Evolutionary conservation across 2,888 invertebrate species (phyloP).

Genomic region (Sussaba pulchella): DNA sequence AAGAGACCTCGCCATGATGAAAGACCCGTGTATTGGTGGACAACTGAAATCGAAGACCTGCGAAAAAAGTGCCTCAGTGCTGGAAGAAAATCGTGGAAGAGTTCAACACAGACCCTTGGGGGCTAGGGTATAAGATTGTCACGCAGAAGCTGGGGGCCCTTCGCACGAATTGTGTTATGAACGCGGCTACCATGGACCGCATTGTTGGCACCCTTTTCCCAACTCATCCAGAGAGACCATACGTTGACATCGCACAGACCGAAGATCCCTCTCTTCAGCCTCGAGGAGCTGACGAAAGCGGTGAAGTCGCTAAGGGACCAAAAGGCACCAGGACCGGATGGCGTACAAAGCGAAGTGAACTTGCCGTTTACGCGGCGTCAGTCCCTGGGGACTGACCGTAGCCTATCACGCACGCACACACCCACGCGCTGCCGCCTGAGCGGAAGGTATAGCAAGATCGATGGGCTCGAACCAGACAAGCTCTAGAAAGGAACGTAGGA

Average conservation of each 20-base stretch:
- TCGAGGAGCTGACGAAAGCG: slow-evolving; percentile 23
- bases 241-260: neutral
- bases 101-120: slow-evolving; percentile 66
- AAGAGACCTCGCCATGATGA: too few species aligned
- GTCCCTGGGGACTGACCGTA: too few species aligned
- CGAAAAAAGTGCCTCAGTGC: too few species aligned
- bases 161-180: neutral
- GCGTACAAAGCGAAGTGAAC: neutral
- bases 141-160: slow-evolving; percentile 30
- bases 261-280: slow-evolving; percentile 6
- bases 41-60: too few species aligned
- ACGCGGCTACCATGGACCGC: neutral
- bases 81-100: slow-evolving; percentile 5
- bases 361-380: too few species aligned
- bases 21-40: too few species aligned
- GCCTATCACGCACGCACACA: too few species aligned
- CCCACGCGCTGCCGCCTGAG: too few species aligned
- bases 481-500: neutral
- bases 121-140: slow-evolving; percentile 68
- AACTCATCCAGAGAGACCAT: slow-evolving; percentile 28
- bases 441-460: too few species aligned
- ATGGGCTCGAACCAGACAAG: too few species aligned
- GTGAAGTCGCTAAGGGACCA: neutral
- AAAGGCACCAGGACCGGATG: slow-evolving; percentile 33
- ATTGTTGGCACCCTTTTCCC: slow-evolving; percentile 54